Base-by-base conservation (phyloP, 2,113 vertebrate species). In the Seriola quinqueradiata region DNA sequence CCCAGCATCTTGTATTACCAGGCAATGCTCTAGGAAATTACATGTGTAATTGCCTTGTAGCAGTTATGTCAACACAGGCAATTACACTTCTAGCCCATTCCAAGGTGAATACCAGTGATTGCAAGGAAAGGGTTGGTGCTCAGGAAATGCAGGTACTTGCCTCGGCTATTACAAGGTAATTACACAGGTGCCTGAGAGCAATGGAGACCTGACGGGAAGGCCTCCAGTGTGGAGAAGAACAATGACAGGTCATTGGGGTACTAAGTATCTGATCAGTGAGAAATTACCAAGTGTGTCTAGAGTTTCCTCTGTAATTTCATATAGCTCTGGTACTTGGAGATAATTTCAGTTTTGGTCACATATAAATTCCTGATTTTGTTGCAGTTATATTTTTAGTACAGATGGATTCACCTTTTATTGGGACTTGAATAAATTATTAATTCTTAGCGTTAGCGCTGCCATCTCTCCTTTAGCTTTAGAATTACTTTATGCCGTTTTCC, bases 21-120 rank as follows among this genome's bases (percentile, higher is more conserved):
- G 78, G 54, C 65, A 4, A 70, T 12, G 84, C 80, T 86, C 4
- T 9, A 76, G 89, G 89, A 82, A 88, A 85, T 75, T 79, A 86
- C 83, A 87, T 79, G 79, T 57, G 86, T 92, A 90, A 93, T 92
- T 92, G 81, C 76, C 77, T 90, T 90, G 88, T 93, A 89, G 81
- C 82, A 68, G 86, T 90, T 91, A 83, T 91, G 89, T 93, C 85
- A 90, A 88, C 86, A 88, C 83, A 77, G 79, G 88, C 86, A 92
- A 93, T 93, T 93, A 93, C 86, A 87, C 87, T 79, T 66, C 14
- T 67, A 63, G 82, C 66, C 78, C 79, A 65, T 92, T 93, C 87
- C 87, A 82, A 75, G 42, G 76, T 74, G 87, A 92, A 91, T 73
- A 86, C 79, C 87, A 81, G 83, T 85, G 83, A 87, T 86, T 89